Base-by-base conservation (phyloP, 64 coral and sea anemone genomes). In the Stichodactyla helianthus region DNA sequence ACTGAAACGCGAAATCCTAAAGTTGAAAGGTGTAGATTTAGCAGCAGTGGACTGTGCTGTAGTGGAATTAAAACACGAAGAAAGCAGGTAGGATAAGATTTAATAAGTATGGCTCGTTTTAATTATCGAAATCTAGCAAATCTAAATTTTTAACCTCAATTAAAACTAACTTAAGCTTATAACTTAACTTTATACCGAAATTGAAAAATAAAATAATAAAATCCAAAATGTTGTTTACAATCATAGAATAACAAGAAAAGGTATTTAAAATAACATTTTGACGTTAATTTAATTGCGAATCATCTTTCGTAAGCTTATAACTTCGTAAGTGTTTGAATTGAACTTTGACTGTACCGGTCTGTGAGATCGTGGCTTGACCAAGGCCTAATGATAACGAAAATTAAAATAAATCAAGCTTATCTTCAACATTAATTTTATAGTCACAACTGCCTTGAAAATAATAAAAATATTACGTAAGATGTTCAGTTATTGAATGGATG, bases 1-100 rank as follows among this genome's bases (percentile, higher is more conserved):
- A 82, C 90, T 92, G 61, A 85, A 79, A 52, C 85, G 79, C 8
- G 20, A 82, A 19, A 54, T 87, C 7, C 8, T 51, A 7, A 87
- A 82, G 27, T 35, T 58, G 85, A 87, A 92, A 83, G 85, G 71
- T 71, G 23, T 81, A 51, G 78, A 81, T 50, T 6, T 81, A 81
- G 26, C 78, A n/a, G 50, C 78, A 51, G 78, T 81, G 78, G 52
- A 81, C 78, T n/a, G 51, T 54, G 25, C 78, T 81, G 52, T 19
- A 12, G 78, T 54, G 16, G 78, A 81, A 19, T 0, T 81, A 20
- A 54, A 81, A 20, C 27, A 79, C 16, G 50, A 25, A 50, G 20
- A 79, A 31, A 50, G 27, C 78, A 81, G 78, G 78, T 81, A 52
- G 0, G n/a, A 27, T 74, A 7, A n/a, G 7, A 8, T 26, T 71